Evolutionary conservation across 2,888 invertebrate species (phyloP), one percentile per base, ranked within the genome.

Genomic region (Cephus spinipes): DNA sequence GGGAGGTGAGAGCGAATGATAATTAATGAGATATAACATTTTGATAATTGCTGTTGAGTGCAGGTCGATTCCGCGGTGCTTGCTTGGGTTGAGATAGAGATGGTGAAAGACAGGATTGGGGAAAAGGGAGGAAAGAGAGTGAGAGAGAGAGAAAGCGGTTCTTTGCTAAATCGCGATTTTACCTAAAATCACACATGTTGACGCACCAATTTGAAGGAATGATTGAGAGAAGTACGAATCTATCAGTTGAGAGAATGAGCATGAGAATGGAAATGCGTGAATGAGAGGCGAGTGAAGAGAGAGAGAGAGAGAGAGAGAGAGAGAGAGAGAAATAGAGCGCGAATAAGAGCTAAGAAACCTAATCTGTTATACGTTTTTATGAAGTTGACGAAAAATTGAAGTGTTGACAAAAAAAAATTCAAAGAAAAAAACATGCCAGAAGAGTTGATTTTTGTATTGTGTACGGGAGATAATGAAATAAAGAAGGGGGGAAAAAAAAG

Each of bases 401-500:
- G 36, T 31, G 32, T 36, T 68, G 68, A 75, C 74, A 74, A 15
- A 31, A n/a, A 79, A 75, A 79, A 77, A 81, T 77, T 73, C 71
- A 76, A 73, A 74, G 77, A 77, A 79, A 77, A 76, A 81, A 79
- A 75, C 75, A 76, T 77, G 80, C 79, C 80, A 79, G 76, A 76
- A 82, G 80, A 84, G 83, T 84, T 84, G 83, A 84, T 84, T 84
- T 84, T 84, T 84, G 79, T 84, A 84, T 80, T 75, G 75, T 36
- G 55, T 35, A 75, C 35, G 76, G 40, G 69, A 78, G 73, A 73
- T 68, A 76, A 75, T 76, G 68, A 36, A 40, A 34, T 32, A 34
- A 73, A 71, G 40, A 76, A 15, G 71, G 68, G 36, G 34, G 40
- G 32, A 1, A 36, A 35, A n/a, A 75, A 68, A 34, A 74, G 68